A percentile compares a stretch with the other conserved stretches of the same genome.
phyloP scores from a whole-genome alignment of 2,888 invertebrate species.

The Caenorhabditis imperialis region DNA sequence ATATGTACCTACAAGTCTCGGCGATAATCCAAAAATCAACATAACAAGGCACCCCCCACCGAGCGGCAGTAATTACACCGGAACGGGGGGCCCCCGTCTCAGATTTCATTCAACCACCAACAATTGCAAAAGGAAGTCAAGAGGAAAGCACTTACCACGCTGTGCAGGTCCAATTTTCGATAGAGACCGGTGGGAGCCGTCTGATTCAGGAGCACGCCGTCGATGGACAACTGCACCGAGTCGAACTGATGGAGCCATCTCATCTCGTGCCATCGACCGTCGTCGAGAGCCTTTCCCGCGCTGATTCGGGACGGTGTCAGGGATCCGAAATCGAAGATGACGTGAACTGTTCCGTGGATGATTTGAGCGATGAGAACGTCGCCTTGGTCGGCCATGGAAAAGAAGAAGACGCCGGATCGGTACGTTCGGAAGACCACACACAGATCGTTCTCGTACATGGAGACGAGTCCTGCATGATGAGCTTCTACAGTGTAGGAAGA shows the following conservation, averaged over 20 bases:
- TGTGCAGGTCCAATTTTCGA: constrained; percentile 76
- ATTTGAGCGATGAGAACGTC: constrained; percentile 76
- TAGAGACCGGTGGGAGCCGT: constrained; percentile 76
- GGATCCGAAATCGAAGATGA: constrained; percentile 75
- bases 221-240: constrained; percentile 72
- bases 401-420: constrained; percentile 75
- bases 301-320: constrained; percentile 66
- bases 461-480: constrained; percentile 68
- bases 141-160: constrained; percentile 58
- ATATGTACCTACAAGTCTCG: constrained; percentile 69
- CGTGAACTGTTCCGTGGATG: constrained; percentile 71
- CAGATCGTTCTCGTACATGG: constrained; percentile 77
- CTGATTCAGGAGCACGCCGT: constrained; percentile 72
- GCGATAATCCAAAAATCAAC: constrained; percentile 44
- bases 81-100: constrained; percentile 30
- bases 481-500: constrained; percentile 71
- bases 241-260: constrained; percentile 77
- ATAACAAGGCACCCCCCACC: constrained; percentile 4
- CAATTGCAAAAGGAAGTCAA: constrained; percentile 31
- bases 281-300: constrained; percentile 74
- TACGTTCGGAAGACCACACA: constrained; percentile 72
- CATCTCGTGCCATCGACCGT: constrained; percentile 76
- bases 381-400: constrained; percentile 76
- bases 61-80: constrained; percentile 34
- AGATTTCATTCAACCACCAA: constrained; percentile 29